Evolutionary conservation across 2,113 vertebrate species (phyloP).

Genomic region (Pimephales promelas): DNA sequence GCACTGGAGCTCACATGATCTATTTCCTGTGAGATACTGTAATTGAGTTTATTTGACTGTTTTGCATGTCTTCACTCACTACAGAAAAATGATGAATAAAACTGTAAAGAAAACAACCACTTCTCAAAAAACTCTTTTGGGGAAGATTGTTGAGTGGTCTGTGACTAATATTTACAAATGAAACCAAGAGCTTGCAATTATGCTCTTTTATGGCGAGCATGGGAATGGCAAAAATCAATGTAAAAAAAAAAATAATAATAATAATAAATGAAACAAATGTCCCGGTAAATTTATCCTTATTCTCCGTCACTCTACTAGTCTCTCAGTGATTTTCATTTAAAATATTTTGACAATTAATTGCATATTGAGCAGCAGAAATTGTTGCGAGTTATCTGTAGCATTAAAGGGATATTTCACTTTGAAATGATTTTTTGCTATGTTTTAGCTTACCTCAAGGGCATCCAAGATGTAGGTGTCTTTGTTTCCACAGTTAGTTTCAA

Average conservation of each 20-base stretch:
- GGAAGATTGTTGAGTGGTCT: too few relatives aligned
- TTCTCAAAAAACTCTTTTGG: too few relatives aligned
- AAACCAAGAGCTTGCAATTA: too few relatives aligned
- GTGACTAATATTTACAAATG: too few relatives aligned
- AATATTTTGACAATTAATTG: background rate
- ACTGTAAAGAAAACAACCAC: too few relatives aligned
- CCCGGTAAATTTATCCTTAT: background rate
- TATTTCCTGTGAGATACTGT: background rate
- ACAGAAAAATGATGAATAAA: background rate
- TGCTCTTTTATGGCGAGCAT: too few relatives aligned
- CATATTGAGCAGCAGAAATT: background rate
- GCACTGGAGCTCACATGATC: background rate
- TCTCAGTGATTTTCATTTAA: background rate
- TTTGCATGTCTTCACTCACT: background rate
- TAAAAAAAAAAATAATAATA: background rate
- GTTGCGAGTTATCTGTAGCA: background rate
- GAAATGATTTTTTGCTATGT: too few relatives aligned
- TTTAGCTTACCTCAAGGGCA: too few relatives aligned
- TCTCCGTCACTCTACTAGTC: background rate
- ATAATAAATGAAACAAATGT: background rate
- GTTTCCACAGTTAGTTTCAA: too few relatives aligned
- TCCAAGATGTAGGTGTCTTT: too few relatives aligned
- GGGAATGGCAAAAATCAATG: background rate
- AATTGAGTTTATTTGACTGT: background rate
- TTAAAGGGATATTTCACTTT: too few relatives aligned